These are phyloP conservation scores for Pycnonotus jocosus DNA, from an alignment of 2,113 vertebrate species.

Conservation along the genomic window DNA sequence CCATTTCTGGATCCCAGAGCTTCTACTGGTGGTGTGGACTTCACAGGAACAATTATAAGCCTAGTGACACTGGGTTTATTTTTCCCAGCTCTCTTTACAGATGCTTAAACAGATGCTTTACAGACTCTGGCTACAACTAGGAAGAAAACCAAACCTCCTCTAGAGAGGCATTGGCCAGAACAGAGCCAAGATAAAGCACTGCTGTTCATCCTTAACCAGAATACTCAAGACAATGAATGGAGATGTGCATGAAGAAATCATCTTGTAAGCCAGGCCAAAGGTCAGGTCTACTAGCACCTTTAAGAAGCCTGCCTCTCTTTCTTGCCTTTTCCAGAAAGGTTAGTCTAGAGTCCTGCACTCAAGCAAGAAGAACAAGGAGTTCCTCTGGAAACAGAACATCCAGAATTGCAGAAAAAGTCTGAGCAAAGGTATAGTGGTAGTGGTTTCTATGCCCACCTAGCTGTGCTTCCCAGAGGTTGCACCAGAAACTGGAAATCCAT, in stretches of 20 bases:
- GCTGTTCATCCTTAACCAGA: background rate
- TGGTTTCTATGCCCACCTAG: background rate
- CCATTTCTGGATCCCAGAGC: background rate
- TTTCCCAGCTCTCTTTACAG: background rate
- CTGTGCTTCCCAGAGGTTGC: background rate
- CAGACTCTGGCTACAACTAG: slow-evolving; percentile 64
- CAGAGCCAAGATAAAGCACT: background rate
- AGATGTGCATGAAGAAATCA: background rate
- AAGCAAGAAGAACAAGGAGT: background rate
- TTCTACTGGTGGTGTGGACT: background rate
- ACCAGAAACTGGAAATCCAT: background rate
- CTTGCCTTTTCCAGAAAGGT: background rate
- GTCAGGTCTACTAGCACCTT: background rate
- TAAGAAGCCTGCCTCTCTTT: background rate
- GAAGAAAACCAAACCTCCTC: background rate
- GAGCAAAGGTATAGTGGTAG: background rate
- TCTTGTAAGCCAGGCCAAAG: background rate
- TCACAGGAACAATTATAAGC: background rate
- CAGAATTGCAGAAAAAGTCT: background rate
- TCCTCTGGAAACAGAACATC: background rate
- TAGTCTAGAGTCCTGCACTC: background rate
- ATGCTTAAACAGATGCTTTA: background rate
- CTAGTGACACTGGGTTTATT: background rate
- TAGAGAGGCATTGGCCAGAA: background rate
- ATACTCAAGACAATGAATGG: background rate